Percentiles rank a stretch among this genome's conserved stretches.
Evolutionary conservation across 2,888 invertebrate genomes (phyloP).

Genomic region (Caenorhabditis zanzibari): DNA sequence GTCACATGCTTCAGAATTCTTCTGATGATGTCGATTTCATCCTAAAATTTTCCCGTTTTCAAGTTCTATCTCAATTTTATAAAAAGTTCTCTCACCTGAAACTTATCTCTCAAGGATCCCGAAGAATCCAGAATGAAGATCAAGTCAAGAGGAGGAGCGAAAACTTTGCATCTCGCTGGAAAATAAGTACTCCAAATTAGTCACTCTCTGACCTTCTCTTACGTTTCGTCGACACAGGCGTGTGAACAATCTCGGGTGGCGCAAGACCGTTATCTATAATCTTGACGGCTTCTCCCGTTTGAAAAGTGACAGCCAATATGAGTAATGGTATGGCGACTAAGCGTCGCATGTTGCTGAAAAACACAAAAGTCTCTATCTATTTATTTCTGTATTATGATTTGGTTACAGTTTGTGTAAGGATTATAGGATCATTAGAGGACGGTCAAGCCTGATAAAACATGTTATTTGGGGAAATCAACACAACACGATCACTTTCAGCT

Average conservation of each 20-base stretch:
- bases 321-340: conserved; percentile 54
- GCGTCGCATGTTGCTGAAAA: conserved; percentile 61
- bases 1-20: conserved; percentile 80
- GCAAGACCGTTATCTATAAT: conserved; percentile 82
- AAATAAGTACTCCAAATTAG: conserved; percentile 10
- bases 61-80: too few relatives aligned
- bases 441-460: conserved; percentile 55
- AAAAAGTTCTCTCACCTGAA: conserved; percentile 65
- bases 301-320: conserved; percentile 33
- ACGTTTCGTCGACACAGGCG: conserved; percentile 81
- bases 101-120: conserved; percentile 81
- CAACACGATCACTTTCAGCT: conserved; percentile 54
- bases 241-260: conserved; percentile 82
- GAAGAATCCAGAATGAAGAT: conserved; percentile 82
- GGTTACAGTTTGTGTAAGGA: conserved; percentile 36
- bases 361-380: not conserved
- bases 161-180: conserved; percentile 82
- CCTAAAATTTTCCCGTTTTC: conserved; percentile 65
- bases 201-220: conserved; percentile 14
- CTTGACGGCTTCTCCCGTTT: conserved; percentile 70
- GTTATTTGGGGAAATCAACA: conserved; percentile 35
- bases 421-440: conserved; percentile 40
- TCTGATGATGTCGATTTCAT: conserved; percentile 82
- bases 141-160: conserved; percentile 81
- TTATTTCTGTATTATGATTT: not conserved